A percentile compares a stretch with the other conserved stretches of the same genome.
These are phyloP conservation scores for Aphidius gifuensis DNA, from an alignment of 1,140 invertebrate genomes.

Conservation along the genomic window DNA sequence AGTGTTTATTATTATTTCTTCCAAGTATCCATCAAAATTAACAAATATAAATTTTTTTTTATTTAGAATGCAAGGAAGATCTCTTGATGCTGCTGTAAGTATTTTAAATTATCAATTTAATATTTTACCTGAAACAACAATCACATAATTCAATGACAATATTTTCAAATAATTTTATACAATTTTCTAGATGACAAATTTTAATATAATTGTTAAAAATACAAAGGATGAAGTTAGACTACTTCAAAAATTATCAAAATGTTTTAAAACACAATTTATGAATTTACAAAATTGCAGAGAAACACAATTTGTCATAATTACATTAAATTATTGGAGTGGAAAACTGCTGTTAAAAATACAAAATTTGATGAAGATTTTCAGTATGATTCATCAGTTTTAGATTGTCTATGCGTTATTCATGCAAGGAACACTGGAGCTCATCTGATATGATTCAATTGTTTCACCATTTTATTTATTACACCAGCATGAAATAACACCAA, in stretches of 20 bases:
- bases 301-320: conserved; percentile 49
- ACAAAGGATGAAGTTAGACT: conserved; percentile 45
- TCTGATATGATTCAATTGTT: conserved; percentile 38
- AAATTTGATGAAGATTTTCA: conserved; percentile 41
- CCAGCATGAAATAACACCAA: conserved; percentile 54
- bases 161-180: no score
- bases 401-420: conserved; percentile 51
- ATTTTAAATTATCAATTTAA: neutral
- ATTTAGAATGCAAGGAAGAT: conserved; percentile 55
- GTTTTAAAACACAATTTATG: conserved; percentile 49
- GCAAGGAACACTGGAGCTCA: conserved; percentile 50
- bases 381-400: conserved; percentile 45
- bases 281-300: conserved; percentile 48
- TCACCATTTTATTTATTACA: conserved; percentile 47
- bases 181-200: conserved; percentile 53
- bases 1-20: conserved; percentile 29
- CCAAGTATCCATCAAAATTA: conserved; percentile 4
- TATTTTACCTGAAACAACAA: neutral
- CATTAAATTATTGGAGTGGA: conserved; percentile 55
- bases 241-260: conserved; percentile 46
- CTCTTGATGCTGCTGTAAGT: conserved; percentile 55
- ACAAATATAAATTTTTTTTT: conserved; percentile 25
- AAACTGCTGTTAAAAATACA: conserved; percentile 42
- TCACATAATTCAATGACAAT: neutral
- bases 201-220: conserved; percentile 49